A percentile compares a stretch with the other conserved stretches of the same genome.
phyloP scores from a whole-genome alignment of 2,797 vertebrate species.

The Thamnophis elegans region DNA sequence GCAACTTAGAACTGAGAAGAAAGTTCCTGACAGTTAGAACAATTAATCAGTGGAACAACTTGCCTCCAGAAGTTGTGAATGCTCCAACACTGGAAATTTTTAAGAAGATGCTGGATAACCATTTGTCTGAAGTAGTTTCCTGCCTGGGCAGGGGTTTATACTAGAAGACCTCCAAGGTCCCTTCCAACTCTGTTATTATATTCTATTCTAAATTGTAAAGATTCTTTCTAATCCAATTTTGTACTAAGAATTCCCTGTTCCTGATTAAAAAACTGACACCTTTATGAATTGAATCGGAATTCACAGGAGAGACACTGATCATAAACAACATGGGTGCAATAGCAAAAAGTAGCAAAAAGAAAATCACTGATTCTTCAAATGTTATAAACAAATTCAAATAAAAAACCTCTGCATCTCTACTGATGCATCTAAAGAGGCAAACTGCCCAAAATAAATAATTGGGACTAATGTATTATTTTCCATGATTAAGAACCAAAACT shows the following conservation, averaged over 20 bases:
- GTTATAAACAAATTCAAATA: background rate
- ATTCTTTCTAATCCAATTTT: background rate
- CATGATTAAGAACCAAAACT: background rate
- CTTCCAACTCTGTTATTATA: too few species aligned
- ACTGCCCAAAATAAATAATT: background rate
- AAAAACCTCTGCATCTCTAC: background rate
- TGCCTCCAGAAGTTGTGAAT: too few species aligned
- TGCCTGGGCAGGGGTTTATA: too few species aligned
- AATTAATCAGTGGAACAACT: too few species aligned
- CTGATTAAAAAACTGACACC: background rate
- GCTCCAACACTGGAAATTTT: too few species aligned
- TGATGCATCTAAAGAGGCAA: background rate
- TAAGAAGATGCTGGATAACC: too few species aligned
- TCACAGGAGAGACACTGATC: background rate
- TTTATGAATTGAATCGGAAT: background rate
- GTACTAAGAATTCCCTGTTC: background rate
- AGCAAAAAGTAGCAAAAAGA: background rate
- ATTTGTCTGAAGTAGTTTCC: too few species aligned
- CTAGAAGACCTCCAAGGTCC: too few species aligned
- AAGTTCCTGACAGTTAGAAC: too few species aligned
- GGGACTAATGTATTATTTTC: background rate
- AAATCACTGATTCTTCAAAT: background rate
- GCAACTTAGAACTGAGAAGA: too few species aligned
- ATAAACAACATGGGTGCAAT: background rate
- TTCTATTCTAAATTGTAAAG: background rate